These are phyloP conservation scores for Sphaeridia pumilis DNA, from an alignment of 2,888 invertebrate genomes.

Conservation along the genomic window DNA sequence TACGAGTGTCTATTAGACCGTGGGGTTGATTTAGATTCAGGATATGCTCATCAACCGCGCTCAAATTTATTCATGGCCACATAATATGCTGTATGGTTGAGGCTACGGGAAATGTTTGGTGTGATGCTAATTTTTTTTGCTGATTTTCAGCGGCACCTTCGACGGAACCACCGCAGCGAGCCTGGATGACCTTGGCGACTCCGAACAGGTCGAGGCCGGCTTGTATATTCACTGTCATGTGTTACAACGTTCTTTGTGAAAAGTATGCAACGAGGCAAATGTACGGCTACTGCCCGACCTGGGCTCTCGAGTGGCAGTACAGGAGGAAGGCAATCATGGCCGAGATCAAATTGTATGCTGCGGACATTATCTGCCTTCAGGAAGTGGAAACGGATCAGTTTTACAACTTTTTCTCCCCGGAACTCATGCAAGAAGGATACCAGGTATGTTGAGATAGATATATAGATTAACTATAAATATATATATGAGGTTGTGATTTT, in stretches of 20 bases:
- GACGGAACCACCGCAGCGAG: constrained; percentile 79
- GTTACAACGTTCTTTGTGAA: constrained; percentile 98
- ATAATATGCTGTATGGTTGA: too few species aligned
- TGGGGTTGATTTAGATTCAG: too few species aligned
- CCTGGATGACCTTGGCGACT: constrained; percentile 85
- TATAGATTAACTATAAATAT: too few species aligned
- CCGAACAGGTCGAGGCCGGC: constrained; percentile 72
- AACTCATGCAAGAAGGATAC: constrained; percentile 83
- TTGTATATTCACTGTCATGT: constrained; percentile 98
- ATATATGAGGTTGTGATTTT: too few species aligned
- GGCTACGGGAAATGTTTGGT: too few species aligned
- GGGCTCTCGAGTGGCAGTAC: constrained; percentile 99
- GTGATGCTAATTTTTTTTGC: too few species aligned
- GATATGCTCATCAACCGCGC: too few species aligned
- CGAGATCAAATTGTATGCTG: constrained; percentile 90
- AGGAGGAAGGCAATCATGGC: constrained; percentile 93
- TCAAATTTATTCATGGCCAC: too few species aligned
- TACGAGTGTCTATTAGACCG: too few species aligned
- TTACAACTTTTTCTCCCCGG: constrained; percentile 89
- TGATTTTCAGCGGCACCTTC: constrained; percentile 7
- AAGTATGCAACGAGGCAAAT: constrained; percentile 97
- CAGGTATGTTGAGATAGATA: too few species aligned
- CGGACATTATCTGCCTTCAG: constrained; percentile 88
- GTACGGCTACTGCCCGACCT: constrained; percentile 98
- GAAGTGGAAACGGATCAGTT: constrained; percentile 99